Base-by-base conservation (phyloP, 1,140 invertebrate genomes). In the Magallana angulata region DNA sequence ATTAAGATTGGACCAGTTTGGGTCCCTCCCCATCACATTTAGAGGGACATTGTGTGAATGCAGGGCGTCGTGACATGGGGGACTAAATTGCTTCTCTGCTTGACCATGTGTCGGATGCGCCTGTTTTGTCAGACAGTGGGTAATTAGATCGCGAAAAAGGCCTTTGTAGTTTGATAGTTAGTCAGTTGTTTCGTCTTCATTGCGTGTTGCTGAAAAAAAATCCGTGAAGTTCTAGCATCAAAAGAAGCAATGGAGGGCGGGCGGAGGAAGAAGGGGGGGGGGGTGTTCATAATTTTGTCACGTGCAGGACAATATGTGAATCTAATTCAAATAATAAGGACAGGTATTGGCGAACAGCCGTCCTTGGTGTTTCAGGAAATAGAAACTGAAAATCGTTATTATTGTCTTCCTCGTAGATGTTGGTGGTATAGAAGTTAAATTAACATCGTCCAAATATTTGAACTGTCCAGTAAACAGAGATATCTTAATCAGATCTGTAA, bases 161-260 rank as follows among this genome's bases (percentile, higher is more conserved):
- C 24, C 68, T 76, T 76, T 76, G 68, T 76, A 30, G 68, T 36
- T 64, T 64, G 68, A 48, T 48, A 48, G 36, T 48, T 48, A 36
- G 68, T 30, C 36, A 76, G 68, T 76, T 76, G 68, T 76, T 76
- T 76, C 68, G 68, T 76, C 68, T 76, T 76, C 68, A 76, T 76
- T 76, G 68, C 68, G 68, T 76, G 68, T 30, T 18, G 68, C 24
- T 8, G 9, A 76, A 8, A 24, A 76, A 76, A 18, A 76, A 11
- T 18, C 14, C 12, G 8, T 12, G 14, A 64, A 18, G 68, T 30
- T 76, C 18, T 24, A 12, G 36, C 24, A 71, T 36, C 36, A 2
- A 1, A 30, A 30, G 6, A 76, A 76, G 9, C 68, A 11, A 24
- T 7, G 18, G 2, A 11, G 68, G 8, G 24, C 24, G 68, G 24